Evolutionary conservation across 2,797 vertebrate species (phyloP).

Genomic region (Euphonia xanthogaster): DNA sequence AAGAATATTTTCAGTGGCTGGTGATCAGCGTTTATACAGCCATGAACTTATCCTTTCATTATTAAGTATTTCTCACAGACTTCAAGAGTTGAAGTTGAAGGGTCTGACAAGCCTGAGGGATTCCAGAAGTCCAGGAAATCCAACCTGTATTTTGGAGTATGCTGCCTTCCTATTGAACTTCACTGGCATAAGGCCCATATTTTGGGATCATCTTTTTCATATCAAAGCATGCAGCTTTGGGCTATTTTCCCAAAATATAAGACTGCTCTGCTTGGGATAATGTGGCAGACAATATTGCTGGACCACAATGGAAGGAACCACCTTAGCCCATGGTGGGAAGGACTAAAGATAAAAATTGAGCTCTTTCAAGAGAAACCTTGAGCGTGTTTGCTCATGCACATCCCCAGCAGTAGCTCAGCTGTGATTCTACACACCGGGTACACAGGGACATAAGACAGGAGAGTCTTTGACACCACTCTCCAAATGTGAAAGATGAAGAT

Average conservation of each 20-base stretch:
- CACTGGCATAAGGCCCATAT: background rate
- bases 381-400: background rate
- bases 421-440: background rate
- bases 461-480: background rate
- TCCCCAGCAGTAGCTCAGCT: background rate
- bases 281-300: background rate
- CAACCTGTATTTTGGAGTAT: background rate
- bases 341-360: background rate
- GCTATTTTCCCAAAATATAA: background rate
- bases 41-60: background rate
- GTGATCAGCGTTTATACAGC: background rate
- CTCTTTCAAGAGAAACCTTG: background rate
- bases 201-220: background rate
- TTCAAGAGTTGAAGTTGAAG: background rate
- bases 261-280: background rate
- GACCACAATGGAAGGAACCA: background rate
- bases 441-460: background rate
- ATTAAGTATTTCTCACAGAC: background rate
- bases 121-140: background rate
- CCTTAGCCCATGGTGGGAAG: background rate
- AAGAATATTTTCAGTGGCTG: background rate
- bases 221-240: background rate
- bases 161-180: background rate
- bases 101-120: background rate
- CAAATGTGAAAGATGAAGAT: background rate